phyloP scores from a whole-genome alignment of 2,113 vertebrate species.

The Ameiurus melas region DNA sequence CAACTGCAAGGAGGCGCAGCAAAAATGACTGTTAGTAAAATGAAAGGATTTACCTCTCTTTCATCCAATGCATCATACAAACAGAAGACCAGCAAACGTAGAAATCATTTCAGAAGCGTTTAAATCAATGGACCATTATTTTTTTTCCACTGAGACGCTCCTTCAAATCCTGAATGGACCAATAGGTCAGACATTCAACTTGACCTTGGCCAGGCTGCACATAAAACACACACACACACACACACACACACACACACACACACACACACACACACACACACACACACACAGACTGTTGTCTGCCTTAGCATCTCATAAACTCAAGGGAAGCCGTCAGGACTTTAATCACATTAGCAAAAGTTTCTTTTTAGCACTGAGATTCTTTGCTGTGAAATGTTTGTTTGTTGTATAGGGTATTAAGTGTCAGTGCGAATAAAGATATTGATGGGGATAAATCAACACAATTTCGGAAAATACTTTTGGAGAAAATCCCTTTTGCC shows the following conservation, averaged over 20 bases:
- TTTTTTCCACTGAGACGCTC: constrained; percentile 64
- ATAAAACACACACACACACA: constrained; percentile 71
- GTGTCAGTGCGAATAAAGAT: too few species aligned
- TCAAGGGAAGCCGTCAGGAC: constrained; percentile 42
- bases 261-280: constrained; percentile 7
- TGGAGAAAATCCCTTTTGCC: neutral
- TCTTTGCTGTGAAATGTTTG: neutral
- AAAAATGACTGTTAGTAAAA: neutral
- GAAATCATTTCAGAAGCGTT: constrained; percentile 65
- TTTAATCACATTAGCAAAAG: constrained; percentile 20
- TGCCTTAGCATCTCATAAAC: constrained; percentile 66
- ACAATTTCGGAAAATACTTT: neutral
- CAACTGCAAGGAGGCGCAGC: neutral
- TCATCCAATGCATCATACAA: constrained; percentile 36
- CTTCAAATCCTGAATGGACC: constrained; percentile 76
- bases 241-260: constrained; percentile 63
- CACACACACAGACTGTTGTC: constrained; percentile 52
- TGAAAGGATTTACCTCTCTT: neutral
- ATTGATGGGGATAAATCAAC: neutral
- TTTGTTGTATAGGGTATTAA: neutral
- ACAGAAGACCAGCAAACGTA: constrained; percentile 56
- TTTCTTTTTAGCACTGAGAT: neutral
- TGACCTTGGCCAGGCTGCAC: constrained; percentile 93
- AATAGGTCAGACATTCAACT: constrained; percentile 89
- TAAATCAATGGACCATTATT: constrained; percentile 51